Conservation (phyloP, 2,888 invertebrate genomes). For the Pandemis corylana region DNA sequence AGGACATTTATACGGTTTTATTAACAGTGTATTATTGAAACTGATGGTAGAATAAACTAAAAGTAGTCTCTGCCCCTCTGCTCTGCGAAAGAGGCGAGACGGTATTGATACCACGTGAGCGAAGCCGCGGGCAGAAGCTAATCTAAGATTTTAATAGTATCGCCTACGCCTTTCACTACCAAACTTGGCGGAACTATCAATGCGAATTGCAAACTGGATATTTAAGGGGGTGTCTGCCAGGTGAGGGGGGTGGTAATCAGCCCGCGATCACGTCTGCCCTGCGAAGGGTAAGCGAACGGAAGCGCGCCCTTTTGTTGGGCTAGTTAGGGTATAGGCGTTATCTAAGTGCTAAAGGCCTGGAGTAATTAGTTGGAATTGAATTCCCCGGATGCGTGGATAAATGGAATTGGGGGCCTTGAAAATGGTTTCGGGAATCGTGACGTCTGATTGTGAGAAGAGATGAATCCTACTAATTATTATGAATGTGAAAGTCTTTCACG, state of each 20-base stretch:
- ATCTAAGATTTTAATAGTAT: slow-evolving; percentile 5
- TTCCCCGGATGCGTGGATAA: slow-evolving; percentile 5
- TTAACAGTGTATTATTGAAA: too few relatives aligned
- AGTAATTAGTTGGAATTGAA: slow-evolving; percentile 46
- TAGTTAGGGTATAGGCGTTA: slow-evolving; percentile 27
- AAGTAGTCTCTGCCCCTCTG: too few relatives aligned
- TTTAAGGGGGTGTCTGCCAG: slow-evolving; percentile 53
- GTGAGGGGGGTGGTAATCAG: slow-evolving; percentile 59
- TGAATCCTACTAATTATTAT: neutral
- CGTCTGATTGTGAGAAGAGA: neutral
- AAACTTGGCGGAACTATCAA: slow-evolving; percentile 48
- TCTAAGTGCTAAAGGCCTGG: slow-evolving; percentile 41
- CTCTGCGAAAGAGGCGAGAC: too few relatives aligned
- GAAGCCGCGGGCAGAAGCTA: too few relatives aligned
- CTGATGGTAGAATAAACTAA: too few relatives aligned
- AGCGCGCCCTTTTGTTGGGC: slow-evolving; percentile 60
- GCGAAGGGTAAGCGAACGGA: slow-evolving; percentile 57
- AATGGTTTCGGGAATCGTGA: neutral
- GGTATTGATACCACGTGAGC: too few relatives aligned
- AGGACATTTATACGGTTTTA: too few relatives aligned
- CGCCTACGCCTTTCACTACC: slow-evolving; percentile 44
- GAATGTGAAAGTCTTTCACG: too few relatives aligned
- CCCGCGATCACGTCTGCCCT: slow-evolving; percentile 64
- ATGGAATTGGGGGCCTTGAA: neutral
- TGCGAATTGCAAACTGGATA: slow-evolving; percentile 67